These are phyloP conservation scores for Eulemur rubriventer DNA, from an alignment of 2,797 vertebrate genomes.

Conservation along the genomic window DNA sequence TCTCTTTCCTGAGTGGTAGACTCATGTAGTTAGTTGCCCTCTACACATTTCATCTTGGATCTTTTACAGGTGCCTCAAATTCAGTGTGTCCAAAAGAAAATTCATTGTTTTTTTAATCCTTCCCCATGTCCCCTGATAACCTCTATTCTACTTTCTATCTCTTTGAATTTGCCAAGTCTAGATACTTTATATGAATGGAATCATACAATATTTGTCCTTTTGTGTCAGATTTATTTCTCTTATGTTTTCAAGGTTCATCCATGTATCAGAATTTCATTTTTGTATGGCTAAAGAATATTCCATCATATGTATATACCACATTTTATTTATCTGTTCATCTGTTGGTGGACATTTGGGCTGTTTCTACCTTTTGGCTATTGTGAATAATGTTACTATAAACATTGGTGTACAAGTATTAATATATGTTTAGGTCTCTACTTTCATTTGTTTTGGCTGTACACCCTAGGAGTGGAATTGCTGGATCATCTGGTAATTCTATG, in stretches of 20 bases:
- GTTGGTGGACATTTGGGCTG: background rate
- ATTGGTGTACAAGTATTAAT: background rate
- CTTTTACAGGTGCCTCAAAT: constrained; percentile 11
- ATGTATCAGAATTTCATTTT: constrained; percentile 11
- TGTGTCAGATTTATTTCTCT: background rate
- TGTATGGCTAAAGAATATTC: background rate
- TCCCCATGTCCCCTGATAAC: background rate
- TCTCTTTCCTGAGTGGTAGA: background rate
- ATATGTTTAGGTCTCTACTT: background rate
- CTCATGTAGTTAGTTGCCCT: background rate
- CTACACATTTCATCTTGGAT: background rate
- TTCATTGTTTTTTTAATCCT: background rate
- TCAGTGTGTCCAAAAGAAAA: background rate
- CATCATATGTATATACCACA: background rate
- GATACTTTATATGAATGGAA: background rate
- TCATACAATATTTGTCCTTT: background rate
- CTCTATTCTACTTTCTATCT: background rate
- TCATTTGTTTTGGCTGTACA: background rate
- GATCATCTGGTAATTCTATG: background rate
- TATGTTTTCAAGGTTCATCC: background rate
- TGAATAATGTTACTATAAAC: background rate
- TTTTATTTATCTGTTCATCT: background rate
- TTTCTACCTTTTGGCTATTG: constrained; percentile 4
- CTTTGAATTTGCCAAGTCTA: constrained; percentile 10
- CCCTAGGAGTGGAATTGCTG: background rate